Base-by-base conservation (phyloP, 2,113 vertebrate species). In the Phyllostomus discolor region DNA sequence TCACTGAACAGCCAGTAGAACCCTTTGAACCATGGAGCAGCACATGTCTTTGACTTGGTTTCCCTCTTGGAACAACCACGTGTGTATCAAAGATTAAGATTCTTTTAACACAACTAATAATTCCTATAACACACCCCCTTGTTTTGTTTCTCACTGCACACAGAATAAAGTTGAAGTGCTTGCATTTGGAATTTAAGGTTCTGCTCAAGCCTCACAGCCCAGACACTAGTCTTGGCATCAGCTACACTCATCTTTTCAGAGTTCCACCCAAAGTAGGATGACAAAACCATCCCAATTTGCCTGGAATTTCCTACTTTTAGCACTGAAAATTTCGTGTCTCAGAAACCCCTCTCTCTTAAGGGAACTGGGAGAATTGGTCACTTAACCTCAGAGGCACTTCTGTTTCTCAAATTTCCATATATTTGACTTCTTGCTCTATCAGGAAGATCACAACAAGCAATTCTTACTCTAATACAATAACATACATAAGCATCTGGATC, bases 401-500 rank as follows among this genome's bases (percentile, higher is more conserved):
- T 64, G 0, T 67, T 87, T 62, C n/a, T 52, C 54, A 92, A 62
- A 24, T 33, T 79, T 69, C 57, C 28, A 48, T 6, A 19, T 35
- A 48, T 67, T 66, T 72, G 62, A 48, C 67, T 81, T 48, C 62
- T 22, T 84, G 33, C 20, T 88, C 26, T 72, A 48, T 78, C 26
- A 43, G 41, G 10, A 88, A 93, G 1, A 0, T 4, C 5, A 54
- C 1, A 41, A 1, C 59, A 59, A 80, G 19, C 26, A 89, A 91
- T 16, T 38, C 19, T 86, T 72, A 67, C 54, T 26, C 76, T 14
- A 66, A 48, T 10, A 4, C 7, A 59, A 31, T 10, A 48, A 1
- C 2, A 35, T 3, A 0, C 4, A 35, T 1, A 48, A 62, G 15
- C 20, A 73, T 1, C 1, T 75, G 5, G 26, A 48, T 31, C 6